phyloP scores from a whole-genome alignment of 2,113 vertebrate species.

The Piaya cayana region DNA sequence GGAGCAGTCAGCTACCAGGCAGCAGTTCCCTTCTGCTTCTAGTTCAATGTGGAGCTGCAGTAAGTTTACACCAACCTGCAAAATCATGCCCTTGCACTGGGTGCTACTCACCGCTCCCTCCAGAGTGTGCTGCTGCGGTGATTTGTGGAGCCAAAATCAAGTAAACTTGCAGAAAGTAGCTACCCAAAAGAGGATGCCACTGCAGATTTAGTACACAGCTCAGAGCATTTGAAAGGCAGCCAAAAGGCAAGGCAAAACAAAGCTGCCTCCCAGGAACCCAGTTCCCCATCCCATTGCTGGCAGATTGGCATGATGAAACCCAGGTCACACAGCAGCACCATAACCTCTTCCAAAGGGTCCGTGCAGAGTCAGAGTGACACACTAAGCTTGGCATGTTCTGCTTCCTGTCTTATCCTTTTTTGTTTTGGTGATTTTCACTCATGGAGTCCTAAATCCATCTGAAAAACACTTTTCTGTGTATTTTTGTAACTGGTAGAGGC shows the following conservation, averaged over 20 bases:
- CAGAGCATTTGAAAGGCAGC: background rate
- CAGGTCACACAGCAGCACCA: background rate
- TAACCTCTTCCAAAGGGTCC: background rate
- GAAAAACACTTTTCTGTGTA: background rate
- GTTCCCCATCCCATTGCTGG: accelerated
- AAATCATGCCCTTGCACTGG: accelerated
- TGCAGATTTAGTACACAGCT: background rate
- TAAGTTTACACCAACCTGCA: background rate
- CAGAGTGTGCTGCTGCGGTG: accelerated
- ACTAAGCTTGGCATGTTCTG: background rate
- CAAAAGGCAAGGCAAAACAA: background rate
- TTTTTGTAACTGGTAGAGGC: background rate
- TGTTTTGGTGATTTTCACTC: background rate
- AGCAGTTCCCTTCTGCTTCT: background rate
- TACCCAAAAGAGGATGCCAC: background rate
- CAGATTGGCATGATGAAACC: accelerated
- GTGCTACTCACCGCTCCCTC: too few relatives aligned
- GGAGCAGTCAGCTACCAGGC: background rate
- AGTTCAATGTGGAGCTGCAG: background rate
- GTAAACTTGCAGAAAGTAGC: background rate
- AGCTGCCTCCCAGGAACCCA: background rate
- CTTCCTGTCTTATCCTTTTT: background rate
- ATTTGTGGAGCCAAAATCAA: background rate
- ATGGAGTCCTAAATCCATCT: background rate
- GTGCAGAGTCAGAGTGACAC: accelerated